Conservation (phyloP, 2,888 invertebrate genomes). For the Coronaproctus castanopsis region DNA sequence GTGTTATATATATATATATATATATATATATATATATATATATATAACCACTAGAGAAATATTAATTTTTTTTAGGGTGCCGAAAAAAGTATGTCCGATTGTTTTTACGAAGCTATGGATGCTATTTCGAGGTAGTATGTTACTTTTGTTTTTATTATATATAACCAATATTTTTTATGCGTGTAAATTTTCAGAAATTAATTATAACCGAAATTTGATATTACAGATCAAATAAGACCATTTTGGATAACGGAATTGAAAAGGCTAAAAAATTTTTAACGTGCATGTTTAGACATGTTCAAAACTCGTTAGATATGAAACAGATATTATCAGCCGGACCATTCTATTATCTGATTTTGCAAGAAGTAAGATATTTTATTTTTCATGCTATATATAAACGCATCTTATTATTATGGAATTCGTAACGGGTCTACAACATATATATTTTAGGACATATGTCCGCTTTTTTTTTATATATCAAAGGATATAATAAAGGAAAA, state of each 20-base stretch:
- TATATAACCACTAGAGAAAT: too few relatives aligned
- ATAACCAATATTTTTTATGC: background rate
- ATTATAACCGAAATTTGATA: too few relatives aligned
- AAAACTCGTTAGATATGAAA: slow-evolving; percentile 55
- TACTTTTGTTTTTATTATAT: background rate
- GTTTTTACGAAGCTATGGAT: slow-evolving; percentile 50
- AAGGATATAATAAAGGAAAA: too few relatives aligned
- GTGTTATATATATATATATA: too few relatives aligned
- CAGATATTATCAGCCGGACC: slow-evolving; percentile 70
- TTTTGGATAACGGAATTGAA: slow-evolving; percentile 42
- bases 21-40: too few relatives aligned
- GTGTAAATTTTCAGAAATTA: background rate
- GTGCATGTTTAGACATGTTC: slow-evolving; percentile 53
- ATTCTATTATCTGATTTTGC: slow-evolving; percentile 66
- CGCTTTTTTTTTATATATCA: too few relatives aligned
- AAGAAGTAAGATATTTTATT: slow-evolving; percentile 52
- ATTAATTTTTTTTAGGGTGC: slow-evolving; percentile 29
- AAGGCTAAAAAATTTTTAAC: slow-evolving; percentile 46
- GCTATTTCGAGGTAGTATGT: slow-evolving; percentile 33
- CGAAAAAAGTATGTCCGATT: slow-evolving; percentile 39
- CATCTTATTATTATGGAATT: too few relatives aligned
- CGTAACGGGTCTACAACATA: too few relatives aligned
- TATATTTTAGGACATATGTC: too few relatives aligned
- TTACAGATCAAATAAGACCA: slow-evolving; percentile 33
- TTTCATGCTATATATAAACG: too few relatives aligned